Conservation (phyloP, 2,113 vertebrate genomes). For the Phaethon lepturus region DNA sequence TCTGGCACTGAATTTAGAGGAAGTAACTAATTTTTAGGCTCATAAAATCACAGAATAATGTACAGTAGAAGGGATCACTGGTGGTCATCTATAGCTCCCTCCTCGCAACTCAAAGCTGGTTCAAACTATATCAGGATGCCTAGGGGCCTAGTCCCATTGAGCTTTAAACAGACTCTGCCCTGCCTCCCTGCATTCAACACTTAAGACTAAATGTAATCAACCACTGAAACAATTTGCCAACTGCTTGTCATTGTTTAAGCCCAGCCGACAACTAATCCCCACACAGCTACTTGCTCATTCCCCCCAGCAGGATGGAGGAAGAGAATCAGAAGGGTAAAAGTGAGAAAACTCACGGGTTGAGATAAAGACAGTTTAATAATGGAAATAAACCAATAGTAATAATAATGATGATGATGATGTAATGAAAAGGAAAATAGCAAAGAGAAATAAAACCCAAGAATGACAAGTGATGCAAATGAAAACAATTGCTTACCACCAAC, state of each 20-base stretch:
- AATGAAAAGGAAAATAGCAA: background rate
- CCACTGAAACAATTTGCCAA: background rate
- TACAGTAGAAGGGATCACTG: background rate
- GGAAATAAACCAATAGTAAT: background rate
- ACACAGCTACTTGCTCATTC: fast-evolving
- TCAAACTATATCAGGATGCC: background rate
- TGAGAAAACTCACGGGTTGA: background rate
- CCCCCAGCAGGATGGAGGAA: background rate
- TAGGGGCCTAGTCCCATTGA: background rate
- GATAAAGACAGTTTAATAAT: background rate
- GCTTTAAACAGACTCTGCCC: background rate
- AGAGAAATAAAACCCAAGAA: background rate
- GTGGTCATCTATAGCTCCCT: background rate
- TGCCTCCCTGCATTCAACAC: background rate
- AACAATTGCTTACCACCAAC: background rate
- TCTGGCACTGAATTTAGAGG: background rate
- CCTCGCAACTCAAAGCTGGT: background rate
- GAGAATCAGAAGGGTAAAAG: background rate
- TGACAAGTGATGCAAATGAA: background rate
- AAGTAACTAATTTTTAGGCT: background rate
- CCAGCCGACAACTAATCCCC: background rate
- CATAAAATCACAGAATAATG: background rate
- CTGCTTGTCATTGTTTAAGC: background rate
- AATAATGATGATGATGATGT: background rate
- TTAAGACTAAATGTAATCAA: background rate